Conservation (phyloP, 2,888 invertebrate genomes). For the Eulithis testata region DNA sequence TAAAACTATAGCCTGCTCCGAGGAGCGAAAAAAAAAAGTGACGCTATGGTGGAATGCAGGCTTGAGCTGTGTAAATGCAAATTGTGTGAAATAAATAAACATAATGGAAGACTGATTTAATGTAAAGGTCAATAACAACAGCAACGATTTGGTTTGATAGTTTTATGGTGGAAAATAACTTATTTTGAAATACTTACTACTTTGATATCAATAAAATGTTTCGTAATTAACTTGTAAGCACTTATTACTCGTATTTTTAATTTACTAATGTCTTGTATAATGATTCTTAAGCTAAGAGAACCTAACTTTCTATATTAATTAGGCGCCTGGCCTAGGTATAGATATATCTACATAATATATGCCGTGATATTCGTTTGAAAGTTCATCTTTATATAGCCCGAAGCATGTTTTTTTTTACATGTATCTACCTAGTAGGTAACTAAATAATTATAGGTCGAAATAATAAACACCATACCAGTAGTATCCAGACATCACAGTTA, state of each 20-base stretch:
- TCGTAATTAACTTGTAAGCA: not conserved
- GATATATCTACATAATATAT: too few relatives aligned
- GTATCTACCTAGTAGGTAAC: too few relatives aligned
- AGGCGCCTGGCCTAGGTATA: too few relatives aligned
- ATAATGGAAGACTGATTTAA: slow-evolving; percentile 16
- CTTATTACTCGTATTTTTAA: not conserved
- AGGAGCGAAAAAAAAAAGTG: too few relatives aligned
- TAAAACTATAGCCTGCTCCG: too few relatives aligned
- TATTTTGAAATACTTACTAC: slow-evolving; percentile 6
- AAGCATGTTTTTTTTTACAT: too few relatives aligned
- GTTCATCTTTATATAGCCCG: too few relatives aligned
- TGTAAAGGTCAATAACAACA: slow-evolving; percentile 25
- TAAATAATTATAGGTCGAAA: too few relatives aligned
- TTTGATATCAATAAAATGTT: slow-evolving; percentile 2
- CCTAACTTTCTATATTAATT: too few relatives aligned
- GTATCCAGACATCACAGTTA: too few relatives aligned
- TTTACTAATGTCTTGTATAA: not conserved
- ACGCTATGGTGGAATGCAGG: not conserved
- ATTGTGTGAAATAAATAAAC: slow-evolving; percentile 15
- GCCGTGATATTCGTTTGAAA: too few relatives aligned
- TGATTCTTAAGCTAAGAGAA: not conserved
- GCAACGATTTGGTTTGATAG: slow-evolving; percentile 28
- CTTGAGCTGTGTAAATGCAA: slow-evolving; percentile 13
- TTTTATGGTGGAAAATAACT: slow-evolving; percentile 27
- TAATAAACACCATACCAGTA: too few relatives aligned